Conservation (phyloP, 30 jellyfish, hydroid and myxozoan species). For the Euphysa ruthae region DNA sequence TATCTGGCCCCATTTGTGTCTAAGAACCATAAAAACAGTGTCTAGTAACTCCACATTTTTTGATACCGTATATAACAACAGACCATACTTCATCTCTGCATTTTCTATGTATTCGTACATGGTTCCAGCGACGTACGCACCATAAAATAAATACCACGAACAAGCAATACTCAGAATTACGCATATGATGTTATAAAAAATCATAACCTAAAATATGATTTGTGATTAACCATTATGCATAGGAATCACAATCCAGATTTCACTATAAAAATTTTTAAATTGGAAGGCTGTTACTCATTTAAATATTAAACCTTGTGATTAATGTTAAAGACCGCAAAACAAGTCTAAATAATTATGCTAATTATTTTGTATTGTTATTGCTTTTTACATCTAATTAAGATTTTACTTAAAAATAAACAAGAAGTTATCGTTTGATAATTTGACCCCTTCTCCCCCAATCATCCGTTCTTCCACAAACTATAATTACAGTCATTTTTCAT, state of each 20-base stretch:
- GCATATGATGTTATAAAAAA: slow-evolving; percentile 49
- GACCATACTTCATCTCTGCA: slow-evolving; percentile 20
- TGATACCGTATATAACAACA: slow-evolving; percentile 42
- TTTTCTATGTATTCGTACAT: slow-evolving; percentile 40
- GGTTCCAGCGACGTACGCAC: slow-evolving; percentile 31
- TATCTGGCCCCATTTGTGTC: slow-evolving; percentile 76
- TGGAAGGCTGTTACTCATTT: not conserved
- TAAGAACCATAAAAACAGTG: slow-evolving; percentile 65
- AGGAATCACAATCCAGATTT: not conserved
- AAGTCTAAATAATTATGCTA: no score
- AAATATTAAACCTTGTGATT: no score
- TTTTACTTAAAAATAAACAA: no score
- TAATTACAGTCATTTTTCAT: not conserved
- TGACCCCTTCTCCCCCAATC: no score
- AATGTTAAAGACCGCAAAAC: no score
- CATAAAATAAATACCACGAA: slow-evolving; percentile 21
- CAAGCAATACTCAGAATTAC: slow-evolving; percentile 44
- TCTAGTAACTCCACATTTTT: slow-evolving; percentile 78
- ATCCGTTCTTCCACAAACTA: no score
- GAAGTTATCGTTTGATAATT: no score
- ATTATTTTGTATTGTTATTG: no score
- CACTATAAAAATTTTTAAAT: not conserved
- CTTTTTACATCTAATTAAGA: no score
- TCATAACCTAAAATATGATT: slow-evolving; percentile 51
- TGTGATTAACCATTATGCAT: no score